These are phyloP conservation scores for Melangyna quadrimaculata DNA, from an alignment of 2,888 invertebrate species.

Conservation along the genomic window DNA sequence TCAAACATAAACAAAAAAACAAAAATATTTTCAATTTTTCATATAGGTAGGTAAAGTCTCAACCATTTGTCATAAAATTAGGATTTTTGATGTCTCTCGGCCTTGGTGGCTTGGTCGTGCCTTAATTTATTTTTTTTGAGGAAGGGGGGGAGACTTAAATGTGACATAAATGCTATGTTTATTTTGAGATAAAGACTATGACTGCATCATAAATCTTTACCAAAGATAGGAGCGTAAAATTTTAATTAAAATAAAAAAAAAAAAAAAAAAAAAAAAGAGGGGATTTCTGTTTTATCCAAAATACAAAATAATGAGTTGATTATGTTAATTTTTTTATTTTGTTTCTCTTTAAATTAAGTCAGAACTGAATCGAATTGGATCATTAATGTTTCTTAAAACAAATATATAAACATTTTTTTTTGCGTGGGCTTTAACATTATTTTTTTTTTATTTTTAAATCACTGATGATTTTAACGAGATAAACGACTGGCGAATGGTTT, in stretches of 20 bases:
- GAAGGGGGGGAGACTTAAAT: slow-evolving; percentile 1
- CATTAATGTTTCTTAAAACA: background rate
- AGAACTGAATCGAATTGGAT: background rate
- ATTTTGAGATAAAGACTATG: slow-evolving; percentile 51
- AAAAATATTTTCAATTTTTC: background rate
- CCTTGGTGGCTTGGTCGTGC: background rate
- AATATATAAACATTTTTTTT: slow-evolving; percentile 1
- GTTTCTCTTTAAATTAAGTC: slow-evolving; percentile 13
- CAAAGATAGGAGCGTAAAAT: background rate
- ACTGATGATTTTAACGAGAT: background rate
- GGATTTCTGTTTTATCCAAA: background rate
- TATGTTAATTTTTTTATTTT: background rate
- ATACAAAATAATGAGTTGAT: background rate
- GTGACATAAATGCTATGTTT: slow-evolving; percentile 55
- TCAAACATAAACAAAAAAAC: background rate
- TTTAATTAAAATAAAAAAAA: background rate
- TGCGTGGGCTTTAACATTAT: background rate
- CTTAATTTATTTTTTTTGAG: background rate
- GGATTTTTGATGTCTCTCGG: background rate
- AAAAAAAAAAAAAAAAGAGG: background rate
- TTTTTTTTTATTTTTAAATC: background rate
- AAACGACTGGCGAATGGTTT: background rate
- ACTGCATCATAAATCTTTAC: slow-evolving; percentile 41
- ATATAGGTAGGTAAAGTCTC: no score
- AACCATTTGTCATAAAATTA: slow-evolving; percentile 21